Percentiles rank a stretch among this genome's conserved stretches.
These are phyloP conservation scores for Lamellibrachia satsuma DNA, from an alignment of 2,888 invertebrate species.

Conservation along the genomic window DNA sequence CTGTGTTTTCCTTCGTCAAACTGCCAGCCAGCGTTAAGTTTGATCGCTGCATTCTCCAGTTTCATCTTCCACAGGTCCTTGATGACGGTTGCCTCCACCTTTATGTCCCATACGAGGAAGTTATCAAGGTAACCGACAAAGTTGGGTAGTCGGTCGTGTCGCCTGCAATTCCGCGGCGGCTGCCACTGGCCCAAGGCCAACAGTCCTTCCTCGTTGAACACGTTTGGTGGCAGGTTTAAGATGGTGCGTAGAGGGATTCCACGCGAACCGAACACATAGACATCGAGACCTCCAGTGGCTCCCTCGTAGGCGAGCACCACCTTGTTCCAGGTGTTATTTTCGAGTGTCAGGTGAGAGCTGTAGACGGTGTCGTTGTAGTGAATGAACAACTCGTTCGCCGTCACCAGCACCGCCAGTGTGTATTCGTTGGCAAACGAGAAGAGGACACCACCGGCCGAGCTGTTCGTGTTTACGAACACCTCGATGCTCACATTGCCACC, in stretches of 20 bases:
- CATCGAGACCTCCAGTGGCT: slow-evolving; percentile 38
- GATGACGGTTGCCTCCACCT: slow-evolving; percentile 45
- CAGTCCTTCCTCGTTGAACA: slow-evolving; percentile 42
- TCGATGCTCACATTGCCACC: slow-evolving; percentile 10
- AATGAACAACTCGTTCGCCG: background rate
- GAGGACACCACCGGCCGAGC: slow-evolving; percentile 38
- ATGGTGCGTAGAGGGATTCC: slow-evolving; percentile 40
- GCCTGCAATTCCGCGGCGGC: slow-evolving; percentile 41
- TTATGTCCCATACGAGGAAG: slow-evolving; percentile 46
- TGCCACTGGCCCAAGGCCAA: slow-evolving; percentile 51
- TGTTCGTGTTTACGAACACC: slow-evolving; percentile 21
- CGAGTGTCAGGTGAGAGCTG: slow-evolving; percentile 36
- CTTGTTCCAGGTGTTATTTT: slow-evolving; percentile 45
- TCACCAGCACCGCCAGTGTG: slow-evolving; percentile 36
- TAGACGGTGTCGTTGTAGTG: slow-evolving; percentile 36
- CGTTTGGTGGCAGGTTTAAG: slow-evolving; percentile 29
- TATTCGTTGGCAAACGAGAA: slow-evolving; percentile 44
- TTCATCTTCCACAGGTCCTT: slow-evolving; percentile 46
- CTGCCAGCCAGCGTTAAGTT: slow-evolving; percentile 37
- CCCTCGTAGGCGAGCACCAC: slow-evolving; percentile 45
- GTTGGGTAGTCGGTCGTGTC: slow-evolving; percentile 34
- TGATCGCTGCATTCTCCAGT: slow-evolving; percentile 39
- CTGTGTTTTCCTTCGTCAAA: slow-evolving; percentile 50
- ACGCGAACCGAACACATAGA: slow-evolving; percentile 43
- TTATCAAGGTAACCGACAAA: slow-evolving; percentile 48